Evolutionary conservation across 2,113 vertebrate genomes (phyloP).

Genomic region (Echinops telfairi): DNA sequence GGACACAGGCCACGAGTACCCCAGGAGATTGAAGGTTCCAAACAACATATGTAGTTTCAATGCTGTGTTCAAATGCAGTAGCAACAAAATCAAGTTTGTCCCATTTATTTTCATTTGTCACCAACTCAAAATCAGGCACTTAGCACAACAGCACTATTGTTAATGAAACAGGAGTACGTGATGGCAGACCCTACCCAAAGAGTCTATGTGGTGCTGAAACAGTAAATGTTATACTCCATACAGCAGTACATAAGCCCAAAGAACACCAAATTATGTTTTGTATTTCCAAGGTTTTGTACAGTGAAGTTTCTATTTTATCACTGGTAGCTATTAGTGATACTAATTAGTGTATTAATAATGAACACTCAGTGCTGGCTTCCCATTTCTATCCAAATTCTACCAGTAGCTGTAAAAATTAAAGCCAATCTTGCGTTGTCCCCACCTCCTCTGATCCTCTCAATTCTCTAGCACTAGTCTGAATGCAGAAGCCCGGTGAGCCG

Average conservation of each 20-base stretch:
- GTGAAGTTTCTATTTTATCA: constrained; percentile 9
- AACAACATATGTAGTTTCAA: too few species aligned
- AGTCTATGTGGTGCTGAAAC: neutral
- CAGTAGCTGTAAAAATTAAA: constrained; percentile 18
- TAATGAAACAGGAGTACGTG: neutral
- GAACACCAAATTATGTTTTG: neutral
- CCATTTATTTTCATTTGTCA: neutral
- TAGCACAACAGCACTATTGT: neutral
- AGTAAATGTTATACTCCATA: neutral
- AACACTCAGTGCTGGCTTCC: neutral
- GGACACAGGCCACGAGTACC: too few species aligned
- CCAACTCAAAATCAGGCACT: neutral
- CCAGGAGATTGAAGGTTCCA: too few species aligned
- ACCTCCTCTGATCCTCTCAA: neutral
- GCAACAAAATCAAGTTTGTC: constrained; percentile 8
- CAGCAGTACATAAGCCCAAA: neutral
- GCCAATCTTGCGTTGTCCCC: neutral
- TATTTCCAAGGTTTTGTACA: neutral
- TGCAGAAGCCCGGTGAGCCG: neutral
- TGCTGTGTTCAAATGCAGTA: too few species aligned
- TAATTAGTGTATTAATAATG: neutral
- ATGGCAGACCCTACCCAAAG: neutral
- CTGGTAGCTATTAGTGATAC: too few species aligned
- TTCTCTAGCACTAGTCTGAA: neutral
- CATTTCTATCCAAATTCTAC: constrained; percentile 28